phyloP scores from a whole-genome alignment of 2,113 vertebrate genomes.

The Acanthisitta chloris region DNA sequence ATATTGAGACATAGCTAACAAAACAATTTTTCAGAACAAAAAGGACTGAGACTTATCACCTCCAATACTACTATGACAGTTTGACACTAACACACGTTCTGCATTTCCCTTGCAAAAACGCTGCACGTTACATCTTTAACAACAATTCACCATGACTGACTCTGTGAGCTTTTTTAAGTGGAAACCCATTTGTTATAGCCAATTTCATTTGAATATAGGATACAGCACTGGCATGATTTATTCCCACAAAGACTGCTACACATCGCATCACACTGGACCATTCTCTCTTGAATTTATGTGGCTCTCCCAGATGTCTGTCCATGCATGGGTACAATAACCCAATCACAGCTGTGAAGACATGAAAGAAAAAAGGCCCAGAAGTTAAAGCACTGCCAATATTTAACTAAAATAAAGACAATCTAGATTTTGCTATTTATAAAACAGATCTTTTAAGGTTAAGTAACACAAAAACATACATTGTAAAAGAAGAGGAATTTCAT shows the following conservation, averaged over 20 bases:
- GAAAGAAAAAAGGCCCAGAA: constrained; percentile 21
- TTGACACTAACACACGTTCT: not conserved
- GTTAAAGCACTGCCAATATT: constrained; percentile 23
- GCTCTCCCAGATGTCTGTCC: constrained; percentile 89
- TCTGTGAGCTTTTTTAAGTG: not conserved
- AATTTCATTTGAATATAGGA: constrained; percentile 67
- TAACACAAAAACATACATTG: not conserved
- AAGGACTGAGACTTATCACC: not conserved
- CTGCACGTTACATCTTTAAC: not conserved
- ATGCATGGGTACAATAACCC: constrained; percentile 95
- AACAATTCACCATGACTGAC: not conserved
- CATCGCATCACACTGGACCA: constrained; percentile 99
- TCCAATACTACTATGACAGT: not conserved
- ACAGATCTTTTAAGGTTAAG: not conserved
- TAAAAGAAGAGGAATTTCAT: not conserved
- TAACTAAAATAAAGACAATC: not conserved
- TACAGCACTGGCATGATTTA: constrained; percentile 98
- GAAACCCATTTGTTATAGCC: not conserved
- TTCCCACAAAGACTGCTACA: constrained; percentile 95
- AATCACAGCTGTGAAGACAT: constrained; percentile 82
- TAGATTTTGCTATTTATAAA: not conserved
- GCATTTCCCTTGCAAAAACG: not conserved
- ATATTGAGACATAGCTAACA: not conserved
- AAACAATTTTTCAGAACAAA: not conserved
- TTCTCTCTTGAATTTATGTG: constrained; percentile 95